These are phyloP conservation scores for Propsilocerus akamusi DNA, from an alignment of 1,140 invertebrate genomes.

Conservation along the genomic window DNA sequence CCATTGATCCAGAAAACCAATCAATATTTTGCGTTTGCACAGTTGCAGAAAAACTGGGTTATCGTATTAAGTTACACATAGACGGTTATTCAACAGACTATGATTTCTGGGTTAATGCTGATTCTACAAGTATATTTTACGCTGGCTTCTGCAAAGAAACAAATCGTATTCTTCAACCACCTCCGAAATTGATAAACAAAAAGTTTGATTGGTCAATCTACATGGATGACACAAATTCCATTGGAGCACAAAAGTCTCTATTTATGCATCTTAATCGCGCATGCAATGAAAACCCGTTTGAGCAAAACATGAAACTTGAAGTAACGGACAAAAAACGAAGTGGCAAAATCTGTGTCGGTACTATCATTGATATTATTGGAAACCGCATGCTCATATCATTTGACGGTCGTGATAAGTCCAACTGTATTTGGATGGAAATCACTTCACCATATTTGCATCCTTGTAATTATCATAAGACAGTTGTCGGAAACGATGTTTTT, in stretches of 20 bases:
- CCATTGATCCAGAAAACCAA: conserved; percentile 81
- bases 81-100: conserved; percentile 79
- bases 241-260: conserved; percentile 57
- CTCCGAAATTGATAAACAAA: conserved; percentile 40
- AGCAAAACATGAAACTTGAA: conserved; percentile 84
- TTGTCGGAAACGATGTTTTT: conserved; percentile 49
- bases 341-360: conserved; percentile 71
- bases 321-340: conserved; percentile 53
- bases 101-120: conserved; percentile 88
- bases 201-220: conserved; percentile 75
- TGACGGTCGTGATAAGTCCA: conserved; percentile 85
- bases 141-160: conserved; percentile 84
- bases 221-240: conserved; percentile 52
- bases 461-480: conserved; percentile 77
- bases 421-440: conserved; percentile 74
- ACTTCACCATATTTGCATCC: conserved; percentile 86
- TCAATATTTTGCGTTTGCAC: conserved; percentile 75
- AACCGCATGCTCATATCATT: conserved; percentile 80
- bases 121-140: conserved; percentile 81
- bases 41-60: conserved; percentile 65
- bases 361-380: conserved; percentile 66
- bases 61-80: conserved; percentile 74
- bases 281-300: conserved; percentile 40
- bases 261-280: conserved; percentile 38
- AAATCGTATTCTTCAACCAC: conserved; percentile 49